Conservation (phyloP, 2,113 vertebrate species). For the Coracopsis vasa region DNA sequence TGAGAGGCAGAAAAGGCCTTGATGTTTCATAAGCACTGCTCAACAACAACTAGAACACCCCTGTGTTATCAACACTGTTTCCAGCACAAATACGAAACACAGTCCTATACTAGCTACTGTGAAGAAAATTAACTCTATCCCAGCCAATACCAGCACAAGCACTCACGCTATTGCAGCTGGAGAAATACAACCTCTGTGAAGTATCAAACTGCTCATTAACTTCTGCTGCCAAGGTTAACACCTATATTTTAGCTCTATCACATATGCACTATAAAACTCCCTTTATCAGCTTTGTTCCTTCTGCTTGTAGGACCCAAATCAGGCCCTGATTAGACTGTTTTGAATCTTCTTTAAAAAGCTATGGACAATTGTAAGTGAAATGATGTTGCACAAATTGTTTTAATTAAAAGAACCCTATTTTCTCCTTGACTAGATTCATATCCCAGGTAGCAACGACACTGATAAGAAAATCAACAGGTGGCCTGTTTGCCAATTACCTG, state of each 20-base stretch:
- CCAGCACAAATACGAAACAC: background rate
- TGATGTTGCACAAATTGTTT: background rate
- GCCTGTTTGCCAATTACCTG: conserved; percentile 20
- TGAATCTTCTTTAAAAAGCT: conserved; percentile 45
- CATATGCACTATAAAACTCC: background rate
- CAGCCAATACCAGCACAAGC: background rate
- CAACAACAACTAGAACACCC: background rate
- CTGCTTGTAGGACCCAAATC: background rate
- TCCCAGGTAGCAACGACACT: conserved; percentile 9
- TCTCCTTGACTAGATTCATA: conserved; percentile 31
- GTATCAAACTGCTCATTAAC: background rate
- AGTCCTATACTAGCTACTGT: background rate
- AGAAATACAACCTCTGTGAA: background rate
- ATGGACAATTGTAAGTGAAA: conserved; percentile 33
- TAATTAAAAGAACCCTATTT: conserved; percentile 58
- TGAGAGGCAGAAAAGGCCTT: background rate
- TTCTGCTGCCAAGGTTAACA: background rate
- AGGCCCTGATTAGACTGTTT: background rate
- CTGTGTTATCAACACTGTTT: background rate
- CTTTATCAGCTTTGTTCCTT: background rate
- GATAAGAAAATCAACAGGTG: conserved; percentile 32
- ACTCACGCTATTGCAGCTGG: background rate
- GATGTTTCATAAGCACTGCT: background rate
- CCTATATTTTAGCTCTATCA: conserved; percentile 12
- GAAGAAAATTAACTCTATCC: background rate